These are phyloP conservation scores for Dryoscopus gambensis DNA, from an alignment of 2,113 vertebrate species.

Conservation along the genomic window DNA sequence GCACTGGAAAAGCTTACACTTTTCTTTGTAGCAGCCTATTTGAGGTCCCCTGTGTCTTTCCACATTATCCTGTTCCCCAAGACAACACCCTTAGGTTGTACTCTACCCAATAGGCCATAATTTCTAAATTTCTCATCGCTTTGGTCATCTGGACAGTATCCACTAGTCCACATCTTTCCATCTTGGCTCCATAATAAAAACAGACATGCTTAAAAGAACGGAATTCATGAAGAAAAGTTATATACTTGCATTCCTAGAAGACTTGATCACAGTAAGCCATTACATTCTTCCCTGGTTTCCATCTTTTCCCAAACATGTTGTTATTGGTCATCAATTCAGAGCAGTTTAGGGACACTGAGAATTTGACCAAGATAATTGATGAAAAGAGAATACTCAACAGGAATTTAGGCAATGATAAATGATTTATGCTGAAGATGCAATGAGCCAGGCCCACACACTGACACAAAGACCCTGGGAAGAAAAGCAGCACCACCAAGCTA, in stretches of 20 bases:
- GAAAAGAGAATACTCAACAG: background rate
- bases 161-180: background rate
- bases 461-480: accelerated
- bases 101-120: background rate
- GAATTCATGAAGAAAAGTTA: background rate
- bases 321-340: background rate
- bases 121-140: background rate
- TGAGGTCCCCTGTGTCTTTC: background rate
- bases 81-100: background rate
- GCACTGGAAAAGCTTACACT: background rate
- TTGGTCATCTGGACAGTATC: background rate
- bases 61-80: background rate
- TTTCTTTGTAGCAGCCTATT: background rate
- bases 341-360: background rate
- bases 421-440: background rate
- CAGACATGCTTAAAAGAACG: background rate
- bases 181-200: background rate
- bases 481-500: background rate
- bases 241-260: background rate
- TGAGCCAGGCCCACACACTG: background rate
- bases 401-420: background rate
- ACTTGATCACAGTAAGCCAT: background rate
- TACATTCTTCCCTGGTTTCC: background rate
- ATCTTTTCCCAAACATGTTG: background rate
- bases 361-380: background rate